These are phyloP conservation scores for Tortricodes alternella DNA, from an alignment of 2,888 invertebrate species.

Conservation along the genomic window DNA sequence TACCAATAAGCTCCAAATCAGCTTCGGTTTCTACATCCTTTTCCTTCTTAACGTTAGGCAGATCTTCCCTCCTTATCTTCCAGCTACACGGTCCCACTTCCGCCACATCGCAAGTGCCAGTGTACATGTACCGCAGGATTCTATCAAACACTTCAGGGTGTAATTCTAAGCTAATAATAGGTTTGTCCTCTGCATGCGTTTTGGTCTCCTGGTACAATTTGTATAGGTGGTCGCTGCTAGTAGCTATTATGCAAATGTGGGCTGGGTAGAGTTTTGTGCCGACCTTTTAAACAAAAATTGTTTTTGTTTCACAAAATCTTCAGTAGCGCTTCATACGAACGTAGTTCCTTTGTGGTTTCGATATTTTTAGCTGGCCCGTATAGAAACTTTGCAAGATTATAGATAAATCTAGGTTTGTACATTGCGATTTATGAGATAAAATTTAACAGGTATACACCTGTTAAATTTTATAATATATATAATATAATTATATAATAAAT, in stretches of 20 bases:
- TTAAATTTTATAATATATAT: too few species aligned
- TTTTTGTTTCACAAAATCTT: background rate
- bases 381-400: too few species aligned
- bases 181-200: constrained; percentile 52
- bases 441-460: too few species aligned
- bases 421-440: too few species aligned
- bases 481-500: too few species aligned
- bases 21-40: constrained; percentile 49
- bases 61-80: constrained; percentile 72
- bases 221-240: constrained; percentile 84
- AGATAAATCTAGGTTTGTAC: too few species aligned
- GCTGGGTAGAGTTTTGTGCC: constrained; percentile 85
- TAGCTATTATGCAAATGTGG: constrained; percentile 88
- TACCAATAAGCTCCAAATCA: constrained; percentile 60
- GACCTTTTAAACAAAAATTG: constrained; percentile 67
- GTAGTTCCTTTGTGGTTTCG: too few species aligned
- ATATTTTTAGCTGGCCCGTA: too few species aligned
- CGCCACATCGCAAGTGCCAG: constrained; percentile 84
- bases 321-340: too few species aligned
- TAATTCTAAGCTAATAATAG: constrained; percentile 74
- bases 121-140: constrained; percentile 86
- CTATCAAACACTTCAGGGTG: constrained; percentile 87
- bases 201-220: constrained; percentile 74
- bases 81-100: constrained; percentile 75
- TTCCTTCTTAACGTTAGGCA: constrained; percentile 55